These are phyloP conservation scores for Eupeodes corollae DNA, from an alignment of 1,140 invertebrate species.

Conservation along the genomic window DNA sequence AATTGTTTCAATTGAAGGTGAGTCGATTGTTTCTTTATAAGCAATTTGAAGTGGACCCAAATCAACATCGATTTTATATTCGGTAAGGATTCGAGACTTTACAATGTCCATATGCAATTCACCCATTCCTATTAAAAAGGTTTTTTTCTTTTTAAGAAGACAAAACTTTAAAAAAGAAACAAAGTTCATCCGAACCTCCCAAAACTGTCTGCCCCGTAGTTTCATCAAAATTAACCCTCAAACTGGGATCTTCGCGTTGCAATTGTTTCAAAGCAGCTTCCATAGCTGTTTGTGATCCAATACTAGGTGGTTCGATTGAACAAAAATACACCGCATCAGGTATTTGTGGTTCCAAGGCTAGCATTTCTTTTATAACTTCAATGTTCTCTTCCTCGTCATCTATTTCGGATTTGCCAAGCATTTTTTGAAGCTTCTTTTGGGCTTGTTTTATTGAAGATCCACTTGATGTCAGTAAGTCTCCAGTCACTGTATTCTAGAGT, in stretches of 20 bases:
- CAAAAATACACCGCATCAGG: constrained; percentile 96
- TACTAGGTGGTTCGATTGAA: constrained; percentile 84
- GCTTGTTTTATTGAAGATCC: constrained; percentile 44
- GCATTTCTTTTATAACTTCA: constrained; percentile 28
- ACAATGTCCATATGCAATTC: constrained; percentile 95
- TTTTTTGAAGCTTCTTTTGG: constrained; percentile 41
- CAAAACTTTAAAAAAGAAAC: constrained; percentile 1
- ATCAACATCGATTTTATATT: constrained; percentile 87
- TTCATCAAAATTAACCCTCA: constrained; percentile 60
- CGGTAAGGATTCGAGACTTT: constrained; percentile 69
- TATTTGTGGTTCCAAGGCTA: constrained; percentile 50
- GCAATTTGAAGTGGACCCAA: constrained; percentile 91
- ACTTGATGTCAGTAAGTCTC: constrained; percentile 70
- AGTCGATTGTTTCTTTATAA: constrained; percentile 68
- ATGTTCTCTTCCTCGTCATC: constrained; percentile 15
- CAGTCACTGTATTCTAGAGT: constrained; percentile 57
- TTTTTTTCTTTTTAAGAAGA: constrained; percentile 21
- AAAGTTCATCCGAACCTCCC: constrained; percentile 38
- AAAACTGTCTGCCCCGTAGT: constrained; percentile 81
- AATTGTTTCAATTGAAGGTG: constrained; percentile 41
- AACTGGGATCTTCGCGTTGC: constrained; percentile 86
- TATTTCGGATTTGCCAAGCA: constrained; percentile 10
- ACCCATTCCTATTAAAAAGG: constrained; percentile 60
- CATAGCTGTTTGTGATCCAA: constrained; percentile 59
- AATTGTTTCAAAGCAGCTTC: constrained; percentile 78